Evolutionary conservation across 2,888 invertebrate species (phyloP).

Genomic region (Oxyscelio sp.): DNA sequence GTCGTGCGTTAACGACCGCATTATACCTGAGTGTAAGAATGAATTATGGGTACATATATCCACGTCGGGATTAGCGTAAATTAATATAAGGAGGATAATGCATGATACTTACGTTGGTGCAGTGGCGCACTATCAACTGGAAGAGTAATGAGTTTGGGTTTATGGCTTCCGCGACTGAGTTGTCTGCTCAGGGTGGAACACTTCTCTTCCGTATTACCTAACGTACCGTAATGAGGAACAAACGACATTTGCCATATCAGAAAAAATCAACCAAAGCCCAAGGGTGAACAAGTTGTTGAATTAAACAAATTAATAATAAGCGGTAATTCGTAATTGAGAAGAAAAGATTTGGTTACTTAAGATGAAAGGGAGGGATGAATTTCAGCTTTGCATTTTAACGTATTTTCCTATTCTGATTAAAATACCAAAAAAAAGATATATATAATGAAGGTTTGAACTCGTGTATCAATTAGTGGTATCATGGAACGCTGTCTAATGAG

Average conservation of each 20-base stretch:
- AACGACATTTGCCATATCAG: constrained; percentile 73
- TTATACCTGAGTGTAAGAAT: constrained; percentile 65
- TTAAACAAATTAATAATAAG: constrained; percentile 22
- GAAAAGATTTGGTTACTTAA: neutral
- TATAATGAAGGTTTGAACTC: too few relatives aligned
- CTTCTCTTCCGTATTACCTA: constrained; percentile 88
- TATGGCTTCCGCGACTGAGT: constrained; percentile 89
- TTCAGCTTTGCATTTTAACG: too few relatives aligned
- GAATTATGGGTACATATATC: constrained; percentile 52
- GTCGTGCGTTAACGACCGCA: constrained; percentile 48
- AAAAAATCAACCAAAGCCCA: constrained; percentile 71
- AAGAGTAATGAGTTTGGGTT: constrained; percentile 92
- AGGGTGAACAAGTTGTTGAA: neutral
- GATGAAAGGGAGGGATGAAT: neutral
- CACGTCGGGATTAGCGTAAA: constrained; percentile 56
- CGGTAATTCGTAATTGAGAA: neutral
- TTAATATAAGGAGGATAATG: constrained; percentile 68
- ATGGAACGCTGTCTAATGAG: too few relatives aligned
- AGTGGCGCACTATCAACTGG: constrained; percentile 91
- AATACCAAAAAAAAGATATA: too few relatives aligned
- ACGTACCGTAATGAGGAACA: constrained; percentile 72
- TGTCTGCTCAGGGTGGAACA: constrained; percentile 88
- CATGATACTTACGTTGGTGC: constrained; percentile 91
- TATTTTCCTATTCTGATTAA: too few relatives aligned
- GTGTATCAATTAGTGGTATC: too few relatives aligned